Conservation (phyloP, 2,797 vertebrate genomes). For the Delichon dasypus region DNA sequence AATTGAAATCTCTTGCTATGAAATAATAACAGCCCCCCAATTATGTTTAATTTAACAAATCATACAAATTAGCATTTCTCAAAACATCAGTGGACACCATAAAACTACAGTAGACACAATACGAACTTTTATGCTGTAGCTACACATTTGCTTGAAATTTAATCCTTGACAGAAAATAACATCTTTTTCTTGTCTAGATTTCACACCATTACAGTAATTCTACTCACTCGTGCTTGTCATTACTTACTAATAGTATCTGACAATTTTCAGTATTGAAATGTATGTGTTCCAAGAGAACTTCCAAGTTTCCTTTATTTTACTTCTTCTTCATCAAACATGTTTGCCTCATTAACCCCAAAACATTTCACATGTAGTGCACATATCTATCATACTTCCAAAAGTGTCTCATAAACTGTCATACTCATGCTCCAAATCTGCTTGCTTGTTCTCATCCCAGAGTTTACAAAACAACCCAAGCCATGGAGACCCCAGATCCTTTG, state of each 20-base stretch:
- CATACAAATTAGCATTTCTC: not conserved
- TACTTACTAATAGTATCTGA: not conserved
- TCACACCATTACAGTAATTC: not conserved
- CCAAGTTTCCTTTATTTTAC: not conserved
- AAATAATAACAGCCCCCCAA: fast-evolving
- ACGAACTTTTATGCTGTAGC: not conserved
- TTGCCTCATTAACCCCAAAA: not conserved
- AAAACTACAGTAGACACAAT: not conserved
- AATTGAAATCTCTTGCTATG: not conserved
- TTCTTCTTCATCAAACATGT: not conserved
- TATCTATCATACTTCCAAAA: not conserved
- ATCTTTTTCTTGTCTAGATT: not conserved
- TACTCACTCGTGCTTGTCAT: not conserved
- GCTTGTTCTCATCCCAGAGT: not conserved
- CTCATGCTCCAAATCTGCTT: not conserved
- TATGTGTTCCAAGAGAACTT: not conserved
- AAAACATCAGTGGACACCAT: not conserved
- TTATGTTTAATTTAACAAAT: too few species aligned
- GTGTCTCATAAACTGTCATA: not conserved
- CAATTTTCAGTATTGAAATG: not conserved
- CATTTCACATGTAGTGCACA: not conserved
- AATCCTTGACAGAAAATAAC: not conserved
- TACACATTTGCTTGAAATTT: not conserved
- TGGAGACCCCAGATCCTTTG: not conserved
- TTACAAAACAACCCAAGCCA: not conserved